Percentiles rank a stretch among this genome's conserved stretches.
phyloP scores from a whole-genome alignment of 2,797 vertebrate genomes.

The Antrozous pallidus region DNA sequence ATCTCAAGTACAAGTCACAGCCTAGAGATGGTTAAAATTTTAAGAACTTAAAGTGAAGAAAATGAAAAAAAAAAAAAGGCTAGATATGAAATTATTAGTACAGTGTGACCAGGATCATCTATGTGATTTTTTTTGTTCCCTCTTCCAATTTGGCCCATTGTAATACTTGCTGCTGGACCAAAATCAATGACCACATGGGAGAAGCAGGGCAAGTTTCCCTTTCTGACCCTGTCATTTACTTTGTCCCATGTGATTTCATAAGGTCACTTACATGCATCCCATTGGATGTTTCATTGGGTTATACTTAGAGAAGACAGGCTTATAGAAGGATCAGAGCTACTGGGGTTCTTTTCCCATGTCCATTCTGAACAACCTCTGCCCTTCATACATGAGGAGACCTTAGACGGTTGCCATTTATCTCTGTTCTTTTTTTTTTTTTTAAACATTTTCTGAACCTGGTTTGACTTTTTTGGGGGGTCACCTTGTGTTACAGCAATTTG shows the following conservation, averaged over 20 bases:
- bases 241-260: background rate
- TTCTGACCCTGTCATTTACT: background rate
- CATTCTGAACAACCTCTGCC: background rate
- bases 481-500: background rate
- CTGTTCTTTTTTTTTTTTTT: background rate
- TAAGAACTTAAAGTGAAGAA: background rate
- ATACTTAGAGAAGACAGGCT: background rate
- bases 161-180: background rate
- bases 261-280: background rate
- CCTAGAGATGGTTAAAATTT: background rate
- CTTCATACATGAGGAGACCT: background rate
- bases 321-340: background rate
- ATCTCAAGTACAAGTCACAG: background rate
- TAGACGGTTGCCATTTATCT: background rate
- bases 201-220: background rate
- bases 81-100: background rate
- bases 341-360: background rate
- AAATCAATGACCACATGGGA: background rate
- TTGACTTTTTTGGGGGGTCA: background rate
- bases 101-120: background rate
- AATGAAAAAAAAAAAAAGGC: background rate
- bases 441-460: background rate
- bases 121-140: background rate
- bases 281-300: background rate
- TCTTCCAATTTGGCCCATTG: background rate